A percentile compares a stretch with the other conserved stretches of the same genome.
Conservation (phyloP, 2,888 invertebrate species). For the Meloe dianella region DNA sequence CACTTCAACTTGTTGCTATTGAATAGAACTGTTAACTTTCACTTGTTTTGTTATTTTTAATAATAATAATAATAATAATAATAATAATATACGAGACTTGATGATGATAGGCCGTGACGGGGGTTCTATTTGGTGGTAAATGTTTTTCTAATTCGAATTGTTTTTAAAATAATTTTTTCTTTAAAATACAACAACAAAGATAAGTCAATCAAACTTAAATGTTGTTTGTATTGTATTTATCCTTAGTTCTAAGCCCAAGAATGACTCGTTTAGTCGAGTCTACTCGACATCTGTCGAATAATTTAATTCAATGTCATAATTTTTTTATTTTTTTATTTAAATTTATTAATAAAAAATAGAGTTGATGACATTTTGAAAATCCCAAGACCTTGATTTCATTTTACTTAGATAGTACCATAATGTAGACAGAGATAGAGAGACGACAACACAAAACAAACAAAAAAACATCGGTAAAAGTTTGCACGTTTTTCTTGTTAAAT, state of each 20-base stretch:
- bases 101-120: not conserved
- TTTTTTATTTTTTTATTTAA: not conserved
- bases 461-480: not conserved
- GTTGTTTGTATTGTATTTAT: too few species aligned
- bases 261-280: not conserved
- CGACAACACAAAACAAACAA: too few species aligned
- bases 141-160: not conserved
- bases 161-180: too few species aligned
- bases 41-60: too few species aligned
- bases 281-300: not conserved
- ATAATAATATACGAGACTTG: not conserved
- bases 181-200: too few species aligned
- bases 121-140: not conserved
- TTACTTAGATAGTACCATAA: too few species aligned
- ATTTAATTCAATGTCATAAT: not conserved
- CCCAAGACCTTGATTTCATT: not conserved
- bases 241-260: too few species aligned
- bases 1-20: not conserved
- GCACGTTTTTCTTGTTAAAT: not conserved
- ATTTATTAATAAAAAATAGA: not conserved
- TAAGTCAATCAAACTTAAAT: too few species aligned
- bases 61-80: too few species aligned
- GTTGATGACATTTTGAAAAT: slow-evolving; percentile 1
- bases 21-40: not conserved
- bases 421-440: not conserved